Percentiles rank a stretch among this genome's conserved stretches.
These are phyloP conservation scores for Orchesellides sinensis DNA, from an alignment of 2,888 invertebrate genomes.

Conservation along the genomic window DNA sequence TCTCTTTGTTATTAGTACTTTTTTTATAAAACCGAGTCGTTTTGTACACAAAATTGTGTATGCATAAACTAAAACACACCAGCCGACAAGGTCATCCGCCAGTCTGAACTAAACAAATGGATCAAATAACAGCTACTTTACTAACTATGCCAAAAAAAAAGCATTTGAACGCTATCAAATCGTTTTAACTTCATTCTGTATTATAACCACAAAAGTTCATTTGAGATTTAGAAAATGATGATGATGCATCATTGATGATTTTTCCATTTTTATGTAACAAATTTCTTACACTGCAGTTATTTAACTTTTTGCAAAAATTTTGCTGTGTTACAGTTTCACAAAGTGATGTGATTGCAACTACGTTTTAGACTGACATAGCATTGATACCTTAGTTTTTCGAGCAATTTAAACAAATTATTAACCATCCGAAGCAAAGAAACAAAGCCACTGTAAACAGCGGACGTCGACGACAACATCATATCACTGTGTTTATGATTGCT, in stretches of 20 bases:
- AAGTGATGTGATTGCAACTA: too few relatives aligned
- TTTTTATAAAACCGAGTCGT: too few relatives aligned
- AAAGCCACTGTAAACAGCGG: constrained; percentile 4
- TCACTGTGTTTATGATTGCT: constrained; percentile 16
- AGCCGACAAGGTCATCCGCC: constrained; percentile 62
- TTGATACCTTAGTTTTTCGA: constrained; percentile 46
- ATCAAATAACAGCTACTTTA: constrained; percentile 57
- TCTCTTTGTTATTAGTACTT: too few relatives aligned
- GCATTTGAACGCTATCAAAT: too few relatives aligned
- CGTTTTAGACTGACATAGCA: constrained; percentile 24
- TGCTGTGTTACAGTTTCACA: too few relatives aligned
- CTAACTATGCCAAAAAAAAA: constrained; percentile 40
- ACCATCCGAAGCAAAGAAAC: background rate
- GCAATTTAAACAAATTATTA: constrained; percentile 15
- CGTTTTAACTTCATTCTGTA: constrained; percentile 14
- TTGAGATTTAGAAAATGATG: background rate
- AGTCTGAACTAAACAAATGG: constrained; percentile 48
- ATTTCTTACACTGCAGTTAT: constrained; percentile 17
- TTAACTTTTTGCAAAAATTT: too few relatives aligned
- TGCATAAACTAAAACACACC: too few relatives aligned
- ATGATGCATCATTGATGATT: constrained; percentile 22
- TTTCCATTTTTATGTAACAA: constrained; percentile 46
- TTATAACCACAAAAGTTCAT: constrained; percentile 32
- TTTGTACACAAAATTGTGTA: background rate
- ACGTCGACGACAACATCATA: constrained; percentile 17